These are phyloP conservation scores for Balanococcus diminutus DNA, from an alignment of 2,888 invertebrate species.

Conservation along the genomic window DNA sequence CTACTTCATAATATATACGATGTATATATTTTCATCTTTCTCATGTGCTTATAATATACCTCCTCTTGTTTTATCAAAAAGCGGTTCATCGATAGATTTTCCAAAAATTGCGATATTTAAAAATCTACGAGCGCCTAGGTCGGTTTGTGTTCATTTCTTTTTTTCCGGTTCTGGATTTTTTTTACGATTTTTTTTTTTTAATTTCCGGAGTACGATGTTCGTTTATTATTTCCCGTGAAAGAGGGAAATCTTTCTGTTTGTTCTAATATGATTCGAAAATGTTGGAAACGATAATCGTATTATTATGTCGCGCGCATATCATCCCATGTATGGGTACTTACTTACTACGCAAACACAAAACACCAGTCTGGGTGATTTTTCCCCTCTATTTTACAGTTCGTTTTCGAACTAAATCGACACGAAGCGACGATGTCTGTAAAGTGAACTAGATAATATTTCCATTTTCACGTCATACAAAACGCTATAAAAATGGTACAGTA, in stretches of 20 bases:
- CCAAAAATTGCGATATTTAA: not conserved
- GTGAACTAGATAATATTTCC: conserved; percentile 8
- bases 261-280: conserved; percentile 7
- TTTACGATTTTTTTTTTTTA: not conserved
- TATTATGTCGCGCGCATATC: not conserved
- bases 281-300: not conserved
- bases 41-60: too few species aligned
- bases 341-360: not conserved
- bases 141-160: not conserved
- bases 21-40: too few species aligned
- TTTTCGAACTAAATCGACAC: not conserved
- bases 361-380: not conserved
- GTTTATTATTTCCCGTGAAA: conserved; percentile 9
- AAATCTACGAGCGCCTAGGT: not conserved
- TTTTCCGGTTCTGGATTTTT: not conserved
- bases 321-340: not conserved
- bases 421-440: not conserved
- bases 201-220: not conserved
- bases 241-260: not conserved
- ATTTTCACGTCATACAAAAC: conserved; percentile 1
- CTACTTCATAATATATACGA: too few species aligned
- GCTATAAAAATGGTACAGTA: not conserved
- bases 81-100: not conserved
- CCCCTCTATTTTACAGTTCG: not conserved
- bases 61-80: too few species aligned